Conservation (phyloP, 2,113 vertebrate species). For the Charina bottae region DNA sequence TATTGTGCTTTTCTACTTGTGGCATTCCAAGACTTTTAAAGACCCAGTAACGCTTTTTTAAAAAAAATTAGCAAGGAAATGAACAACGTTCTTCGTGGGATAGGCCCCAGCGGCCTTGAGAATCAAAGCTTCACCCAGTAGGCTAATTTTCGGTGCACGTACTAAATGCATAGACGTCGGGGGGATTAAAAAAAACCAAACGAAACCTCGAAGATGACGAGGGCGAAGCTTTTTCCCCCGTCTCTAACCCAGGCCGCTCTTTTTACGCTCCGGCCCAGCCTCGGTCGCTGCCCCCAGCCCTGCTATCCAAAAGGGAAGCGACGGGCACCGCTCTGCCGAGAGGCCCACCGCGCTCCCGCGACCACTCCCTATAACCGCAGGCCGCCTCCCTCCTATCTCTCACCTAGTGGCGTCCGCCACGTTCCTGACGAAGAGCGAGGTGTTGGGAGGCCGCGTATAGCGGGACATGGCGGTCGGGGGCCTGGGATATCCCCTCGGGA, state of each 20-base stretch:
- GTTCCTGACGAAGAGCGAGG: constrained; percentile 75
- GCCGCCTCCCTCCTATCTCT: constrained; percentile 22
- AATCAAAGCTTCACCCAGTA: neutral
- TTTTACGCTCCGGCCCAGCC: neutral
- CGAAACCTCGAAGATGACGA: neutral
- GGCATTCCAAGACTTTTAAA: neutral
- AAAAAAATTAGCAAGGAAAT: neutral
- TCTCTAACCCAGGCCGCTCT: neutral
- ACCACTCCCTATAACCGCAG: neutral
- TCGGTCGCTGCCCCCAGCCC: neutral
- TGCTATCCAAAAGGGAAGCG: neutral
- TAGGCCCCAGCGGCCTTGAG: neutral
- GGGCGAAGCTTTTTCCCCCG: neutral
- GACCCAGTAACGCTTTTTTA: neutral
- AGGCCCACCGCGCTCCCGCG: neutral
- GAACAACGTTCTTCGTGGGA: neutral
- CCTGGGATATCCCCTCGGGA: neutral
- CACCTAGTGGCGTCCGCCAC: constrained; percentile 75
- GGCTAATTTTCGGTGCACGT: neutral
- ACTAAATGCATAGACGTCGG: neutral
- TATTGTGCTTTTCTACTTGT: neutral
- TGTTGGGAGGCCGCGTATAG: constrained; percentile 75
- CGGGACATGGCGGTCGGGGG: constrained; percentile 66
- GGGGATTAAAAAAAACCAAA: neutral
- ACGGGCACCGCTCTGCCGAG: neutral